phyloP scores from a whole-genome alignment of 2,888 invertebrate species.

The Drosophila algonquin region DNA sequence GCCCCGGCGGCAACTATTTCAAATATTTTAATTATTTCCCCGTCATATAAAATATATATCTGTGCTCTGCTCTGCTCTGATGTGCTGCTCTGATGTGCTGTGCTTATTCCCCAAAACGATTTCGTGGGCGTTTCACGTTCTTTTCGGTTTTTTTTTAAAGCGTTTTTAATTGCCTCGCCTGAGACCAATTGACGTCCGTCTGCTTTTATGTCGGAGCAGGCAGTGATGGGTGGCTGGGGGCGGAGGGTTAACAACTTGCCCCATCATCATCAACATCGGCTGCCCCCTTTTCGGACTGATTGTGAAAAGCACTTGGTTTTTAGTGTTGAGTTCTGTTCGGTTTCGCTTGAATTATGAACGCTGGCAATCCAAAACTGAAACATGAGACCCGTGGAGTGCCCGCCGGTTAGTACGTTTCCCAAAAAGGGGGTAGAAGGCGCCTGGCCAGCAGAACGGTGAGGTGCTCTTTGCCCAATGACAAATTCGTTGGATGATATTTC shows the following conservation, averaged over 20 bases:
- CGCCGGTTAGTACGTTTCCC: slow-evolving; percentile 43
- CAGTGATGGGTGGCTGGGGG: background rate
- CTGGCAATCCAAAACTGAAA: slow-evolving; percentile 55
- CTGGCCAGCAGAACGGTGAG: slow-evolving; percentile 1
- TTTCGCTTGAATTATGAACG: slow-evolving; percentile 40
- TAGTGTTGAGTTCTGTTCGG: slow-evolving; percentile 22
- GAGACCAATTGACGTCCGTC: slow-evolving; percentile 71
- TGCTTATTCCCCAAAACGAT: background rate
- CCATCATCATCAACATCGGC: background rate
- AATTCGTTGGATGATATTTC: slow-evolving; percentile 53
- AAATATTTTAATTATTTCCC: slow-evolving; percentile 76
- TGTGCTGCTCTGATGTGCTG: slow-evolving; percentile 5
- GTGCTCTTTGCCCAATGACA: slow-evolving; percentile 49
- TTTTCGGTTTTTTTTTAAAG: slow-evolving; percentile 45
- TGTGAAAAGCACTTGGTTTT: slow-evolving; percentile 62
- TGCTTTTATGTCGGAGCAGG: slow-evolving; percentile 2
- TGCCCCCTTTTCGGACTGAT: slow-evolving; percentile 29
- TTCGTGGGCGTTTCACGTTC: slow-evolving; percentile 42
- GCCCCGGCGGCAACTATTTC: slow-evolving; percentile 64
- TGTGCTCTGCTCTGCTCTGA: too few species aligned
- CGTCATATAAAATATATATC: slow-evolving; percentile 49
- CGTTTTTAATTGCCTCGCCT: slow-evolving; percentile 67
- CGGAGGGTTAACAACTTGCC: slow-evolving; percentile 8
- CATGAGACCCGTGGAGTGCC: slow-evolving; percentile 74
- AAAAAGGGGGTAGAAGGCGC: background rate